Evolutionary conservation across 2,888 invertebrate species (phyloP), one percentile per base, ranked within the genome.

Genomic region (Heliconius erato): DNA sequence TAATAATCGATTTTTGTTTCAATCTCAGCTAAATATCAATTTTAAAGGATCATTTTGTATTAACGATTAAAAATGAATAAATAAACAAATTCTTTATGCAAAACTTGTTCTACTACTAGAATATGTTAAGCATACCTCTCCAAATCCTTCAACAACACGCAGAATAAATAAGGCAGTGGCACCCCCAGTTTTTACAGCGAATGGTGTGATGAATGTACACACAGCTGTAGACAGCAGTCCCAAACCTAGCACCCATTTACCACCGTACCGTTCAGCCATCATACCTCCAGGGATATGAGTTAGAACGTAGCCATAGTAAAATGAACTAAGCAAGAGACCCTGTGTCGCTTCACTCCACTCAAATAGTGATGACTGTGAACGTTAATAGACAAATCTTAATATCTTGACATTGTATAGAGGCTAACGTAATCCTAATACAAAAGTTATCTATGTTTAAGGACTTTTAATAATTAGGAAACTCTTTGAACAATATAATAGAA

Each of bases 231-330:
- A 97, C 1, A 98, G 92, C 28, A 99, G 97, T 3, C 98, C 99
- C 74, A 98, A 89, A 0, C 98, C 98, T 9, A 98, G 95, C 0
- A 98, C 97, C 96, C 98, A 98, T 93, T 98, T 98, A 6, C 98
- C 98, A 19, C 99, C 99, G 86, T 97, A 98, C 85, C 96, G 96
- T 88, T 98, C 98, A 0, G 98, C 97, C 79, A 98, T 88, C 90
- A 98, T 96, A 54, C 98, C 98, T 44, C 98, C 98, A 0, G 98
- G 98, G 19, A 98, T 92, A 88, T 98, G 98, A 0, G 98, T 98
- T 0, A 98, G 82, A 2, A 98, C 97, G 91, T 98, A 98, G 0
- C 98, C 98, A 94, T 98, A 98, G 93, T 98, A 98, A 91, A 98
- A 98, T 0, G 98, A 97, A 26, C 98, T 97, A 1, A 98, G 94